Evolutionary conservation across 2,797 vertebrate species (phyloP).

Genomic region (Leptodactylus fallax): DNA sequence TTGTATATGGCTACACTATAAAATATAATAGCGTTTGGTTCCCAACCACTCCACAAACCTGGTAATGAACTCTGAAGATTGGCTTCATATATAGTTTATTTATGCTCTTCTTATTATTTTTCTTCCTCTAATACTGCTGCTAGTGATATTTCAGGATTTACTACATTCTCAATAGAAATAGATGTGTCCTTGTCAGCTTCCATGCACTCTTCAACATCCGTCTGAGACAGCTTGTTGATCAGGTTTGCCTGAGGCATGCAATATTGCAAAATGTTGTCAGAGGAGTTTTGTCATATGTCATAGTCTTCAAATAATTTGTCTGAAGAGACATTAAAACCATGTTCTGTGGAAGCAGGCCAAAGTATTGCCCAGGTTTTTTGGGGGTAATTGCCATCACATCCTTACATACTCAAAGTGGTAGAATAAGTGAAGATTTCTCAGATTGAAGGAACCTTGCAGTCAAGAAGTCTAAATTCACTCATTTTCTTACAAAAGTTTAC

Average conservation of each 20-base stretch:
- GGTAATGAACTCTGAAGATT: background rate
- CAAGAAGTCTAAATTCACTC: background rate
- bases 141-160: constrained; percentile 4
- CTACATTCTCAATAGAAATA: background rate
- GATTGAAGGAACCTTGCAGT: background rate
- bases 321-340: background rate
- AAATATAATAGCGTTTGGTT: background rate
- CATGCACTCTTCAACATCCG: background rate
- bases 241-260: background rate
- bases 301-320: background rate
- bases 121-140: background rate
- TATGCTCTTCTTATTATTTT: background rate
- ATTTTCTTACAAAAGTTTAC: background rate
- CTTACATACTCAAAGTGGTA: background rate
- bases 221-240: background rate
- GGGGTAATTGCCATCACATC: background rate
- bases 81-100: background rate
- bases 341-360: background rate
- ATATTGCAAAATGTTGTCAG: background rate
- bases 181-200: background rate
- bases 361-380: background rate
- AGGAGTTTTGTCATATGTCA: constrained; percentile 1
- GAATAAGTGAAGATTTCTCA: background rate
- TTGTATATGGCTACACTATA: background rate
- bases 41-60: background rate